These are phyloP conservation scores for Xyliphius kryptos DNA, from an alignment of 2,113 vertebrate species.

Conservation along the genomic window DNA sequence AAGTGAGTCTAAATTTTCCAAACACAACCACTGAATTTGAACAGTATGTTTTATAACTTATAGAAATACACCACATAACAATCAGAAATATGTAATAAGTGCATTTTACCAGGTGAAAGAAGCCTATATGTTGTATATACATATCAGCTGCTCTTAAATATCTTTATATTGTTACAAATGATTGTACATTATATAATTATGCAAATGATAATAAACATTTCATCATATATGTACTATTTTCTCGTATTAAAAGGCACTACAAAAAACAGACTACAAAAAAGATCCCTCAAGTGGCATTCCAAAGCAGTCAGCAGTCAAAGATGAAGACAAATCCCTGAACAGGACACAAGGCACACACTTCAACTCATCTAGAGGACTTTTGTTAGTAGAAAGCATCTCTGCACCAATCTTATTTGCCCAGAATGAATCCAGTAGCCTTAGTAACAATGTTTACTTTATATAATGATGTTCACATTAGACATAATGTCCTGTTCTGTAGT, in stretches of 20 bases:
- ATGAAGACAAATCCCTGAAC: no score
- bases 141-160: no score
- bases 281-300: slow-evolving; percentile 65
- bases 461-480: slow-evolving; percentile 77
- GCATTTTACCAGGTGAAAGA: no score
- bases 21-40: background rate
- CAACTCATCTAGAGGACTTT: slow-evolving; percentile 63
- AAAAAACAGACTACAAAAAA: slow-evolving; percentile 77
- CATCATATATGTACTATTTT: no score
- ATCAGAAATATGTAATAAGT: no score
- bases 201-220: no score
- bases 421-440: slow-evolving; percentile 73
- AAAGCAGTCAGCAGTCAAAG: slow-evolving; percentile 52
- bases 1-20: slow-evolving; percentile 59
- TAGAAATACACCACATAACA: no score
- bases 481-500: slow-evolving; percentile 60
- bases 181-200: no score
- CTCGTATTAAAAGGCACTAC: slow-evolving; percentile 63
- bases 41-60: background rate
- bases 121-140: no score
- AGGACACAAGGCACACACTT: no score
- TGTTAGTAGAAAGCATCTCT: slow-evolving; percentile 66
- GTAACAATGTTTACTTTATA: slow-evolving; percentile 67
- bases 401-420: slow-evolving; percentile 65
- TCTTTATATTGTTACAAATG: no score